These are phyloP conservation scores for Latheticus oryzae DNA, from an alignment of 2,888 invertebrate genomes.

Conservation along the genomic window DNA sequence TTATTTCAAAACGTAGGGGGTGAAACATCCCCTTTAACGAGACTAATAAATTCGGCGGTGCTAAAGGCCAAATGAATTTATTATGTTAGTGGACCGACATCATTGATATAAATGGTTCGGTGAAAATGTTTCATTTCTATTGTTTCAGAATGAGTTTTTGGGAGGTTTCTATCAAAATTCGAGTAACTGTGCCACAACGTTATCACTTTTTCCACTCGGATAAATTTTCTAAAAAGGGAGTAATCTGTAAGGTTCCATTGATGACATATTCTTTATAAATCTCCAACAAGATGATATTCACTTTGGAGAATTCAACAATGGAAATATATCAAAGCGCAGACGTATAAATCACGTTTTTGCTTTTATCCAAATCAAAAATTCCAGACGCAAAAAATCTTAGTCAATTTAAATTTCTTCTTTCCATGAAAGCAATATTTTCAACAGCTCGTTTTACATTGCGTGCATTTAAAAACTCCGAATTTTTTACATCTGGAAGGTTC, in stretches of 20 bases:
- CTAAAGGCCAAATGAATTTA: constrained; percentile 22
- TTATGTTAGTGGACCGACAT: constrained; percentile 11
- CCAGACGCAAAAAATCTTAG: too few relatives aligned
- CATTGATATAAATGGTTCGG: constrained; percentile 11
- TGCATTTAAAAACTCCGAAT: too few relatives aligned
- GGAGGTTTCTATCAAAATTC: constrained; percentile 15
- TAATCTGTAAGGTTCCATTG: constrained; percentile 49
- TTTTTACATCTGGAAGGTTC: constrained; percentile 38
- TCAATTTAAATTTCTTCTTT: too few relatives aligned
- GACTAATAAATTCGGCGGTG: constrained; percentile 29
- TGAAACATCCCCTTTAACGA: constrained; percentile 22
- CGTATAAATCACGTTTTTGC: constrained; percentile 24
- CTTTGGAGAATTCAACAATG: constrained; percentile 21
- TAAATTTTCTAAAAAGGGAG: constrained; percentile 50
- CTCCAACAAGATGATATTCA: constrained; percentile 21
- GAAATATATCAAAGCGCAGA: constrained; percentile 25
- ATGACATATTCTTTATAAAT: constrained; percentile 39
- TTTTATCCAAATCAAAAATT: constrained; percentile 6
- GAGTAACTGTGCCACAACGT: constrained; percentile 47
- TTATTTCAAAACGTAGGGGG: constrained; percentile 37
- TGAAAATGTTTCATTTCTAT: not conserved
- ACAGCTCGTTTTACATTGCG: too few relatives aligned
- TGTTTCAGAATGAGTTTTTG: not conserved
- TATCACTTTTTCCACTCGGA: constrained; percentile 57
- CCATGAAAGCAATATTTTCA: too few relatives aligned